Evolutionary conservation across 2,113 vertebrate species (phyloP), one percentile per base, ranked within the genome.

Genomic region (Oryzias woworae): DNA sequence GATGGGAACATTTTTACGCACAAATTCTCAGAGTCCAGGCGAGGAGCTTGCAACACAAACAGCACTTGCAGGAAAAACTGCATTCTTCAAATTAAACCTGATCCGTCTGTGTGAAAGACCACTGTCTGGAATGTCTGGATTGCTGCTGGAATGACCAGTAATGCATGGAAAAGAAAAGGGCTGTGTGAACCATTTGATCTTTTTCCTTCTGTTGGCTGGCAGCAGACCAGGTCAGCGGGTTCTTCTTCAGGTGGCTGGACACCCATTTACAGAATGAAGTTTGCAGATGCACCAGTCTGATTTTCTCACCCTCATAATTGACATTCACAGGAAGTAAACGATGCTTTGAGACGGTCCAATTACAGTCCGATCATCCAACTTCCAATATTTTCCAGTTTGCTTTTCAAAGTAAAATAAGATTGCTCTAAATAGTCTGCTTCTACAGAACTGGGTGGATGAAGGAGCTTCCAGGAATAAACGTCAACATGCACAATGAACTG

Each of bases 1-100:
- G 45, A 48, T 14, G 62, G 41, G 47, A 17, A 75, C 23, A 59
- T 15, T 41, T 66, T 44, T 53, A 42, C 42, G 60, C 47, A 50
- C 20, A 23, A 20, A 53, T 24, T 4, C 24, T 1, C 4, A n/a
- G 48, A 70, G 66, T 48, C 41, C 57, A 43, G 54, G 63, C n/a
- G 58, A 74, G 66, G 73, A 70, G 67, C 70, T 56, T 62, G 49
- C n/a, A 62, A 23, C 12, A 28, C 49, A 72, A 75, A 78, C 67
- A 70, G 66, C 77, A 74, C 70, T 66, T 66, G 75, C 83, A 79
- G 68, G 79, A 75, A 57, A 56, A 62, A 57, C 66, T 0, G 0
- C 73, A 84, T 81, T 85, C 73, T 78, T 72, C 18, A 41, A 59
- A 66, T 43, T 17, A 50, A 56, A 64, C 16, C 4, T 45, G 44